These are phyloP conservation scores for Ferdinandea cuprea DNA, from an alignment of 2,888 invertebrate species.

Conservation along the genomic window DNA sequence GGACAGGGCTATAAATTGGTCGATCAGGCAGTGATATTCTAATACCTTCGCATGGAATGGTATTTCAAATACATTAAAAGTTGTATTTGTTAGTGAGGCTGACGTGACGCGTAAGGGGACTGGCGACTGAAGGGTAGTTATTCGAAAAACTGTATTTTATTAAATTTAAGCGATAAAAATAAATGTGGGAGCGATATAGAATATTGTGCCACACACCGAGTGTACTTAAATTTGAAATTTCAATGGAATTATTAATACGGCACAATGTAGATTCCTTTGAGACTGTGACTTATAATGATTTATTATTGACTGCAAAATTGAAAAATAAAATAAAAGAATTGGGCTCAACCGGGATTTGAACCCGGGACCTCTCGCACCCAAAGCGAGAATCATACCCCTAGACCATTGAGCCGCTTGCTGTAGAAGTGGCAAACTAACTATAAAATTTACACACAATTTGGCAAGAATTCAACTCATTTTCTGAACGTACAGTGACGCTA, in stretches of 20 bases:
- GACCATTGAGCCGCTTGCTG: conserved; percentile 64
- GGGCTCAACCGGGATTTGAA: conserved; percentile 75
- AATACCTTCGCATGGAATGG: conserved; percentile 12
- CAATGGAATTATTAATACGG: no score
- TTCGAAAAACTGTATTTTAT: conserved; percentile 14
- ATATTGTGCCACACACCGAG: conserved; percentile 26
- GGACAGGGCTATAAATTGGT: conserved; percentile 81
- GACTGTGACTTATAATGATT: no score
- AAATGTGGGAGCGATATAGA: conserved; percentile 10
- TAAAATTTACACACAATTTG: not conserved
- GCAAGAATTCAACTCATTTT: no score
- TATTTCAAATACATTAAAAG: conserved; percentile 9
- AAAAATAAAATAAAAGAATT: not conserved
- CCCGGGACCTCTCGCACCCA: conserved; percentile 75
- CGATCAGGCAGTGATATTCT: conserved; percentile 79
- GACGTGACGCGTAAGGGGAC: not conserved
- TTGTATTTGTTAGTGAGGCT: conserved; percentile 27
- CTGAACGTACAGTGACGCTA: no score
- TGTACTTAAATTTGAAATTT: conserved; percentile 22
- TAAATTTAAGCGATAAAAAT: conserved; percentile 50
- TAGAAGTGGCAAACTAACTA: not conserved
- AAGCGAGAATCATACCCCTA: conserved; percentile 75
- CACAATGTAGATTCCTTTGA: no score
- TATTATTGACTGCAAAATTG: no score
- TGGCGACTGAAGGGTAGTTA: conserved; percentile 3